These are phyloP conservation scores for Patagioenas fasciata DNA, from an alignment of 2,113 vertebrate genomes.

Conservation along the genomic window DNA sequence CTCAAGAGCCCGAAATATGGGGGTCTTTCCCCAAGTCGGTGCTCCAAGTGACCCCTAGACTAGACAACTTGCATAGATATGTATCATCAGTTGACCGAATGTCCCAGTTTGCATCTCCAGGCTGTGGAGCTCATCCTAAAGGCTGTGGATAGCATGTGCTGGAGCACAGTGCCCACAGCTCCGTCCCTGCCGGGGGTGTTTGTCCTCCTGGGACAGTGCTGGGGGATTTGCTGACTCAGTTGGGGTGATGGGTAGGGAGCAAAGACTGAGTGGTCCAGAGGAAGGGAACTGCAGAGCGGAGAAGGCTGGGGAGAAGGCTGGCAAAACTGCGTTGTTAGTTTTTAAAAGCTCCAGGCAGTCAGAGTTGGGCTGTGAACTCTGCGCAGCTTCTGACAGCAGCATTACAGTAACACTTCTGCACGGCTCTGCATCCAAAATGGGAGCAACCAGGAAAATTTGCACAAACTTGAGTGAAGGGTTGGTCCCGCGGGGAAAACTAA, in stretches of 20 bases:
- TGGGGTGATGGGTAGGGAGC: not conserved
- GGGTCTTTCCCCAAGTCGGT: not conserved
- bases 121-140: not conserved
- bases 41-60: not conserved
- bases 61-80: not conserved
- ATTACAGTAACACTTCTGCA: not conserved
- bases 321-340: not conserved
- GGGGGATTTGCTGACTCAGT: not conserved
- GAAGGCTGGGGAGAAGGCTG: not conserved
- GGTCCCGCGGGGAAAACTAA: not conserved
- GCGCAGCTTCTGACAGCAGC: not conserved
- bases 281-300: not conserved
- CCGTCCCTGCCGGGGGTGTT: not conserved
- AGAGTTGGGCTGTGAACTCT: not conserved
- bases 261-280: not conserved
- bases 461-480: not conserved
- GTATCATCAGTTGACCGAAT: not conserved
- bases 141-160: not conserved
- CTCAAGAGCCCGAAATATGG: not conserved
- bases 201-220: not conserved
- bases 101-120: not conserved
- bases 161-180: not conserved
- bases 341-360: not conserved
- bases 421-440: not conserved
- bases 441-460: not conserved